Conservation (phyloP, 2,113 vertebrate species). For the Gambusia affinis region DNA sequence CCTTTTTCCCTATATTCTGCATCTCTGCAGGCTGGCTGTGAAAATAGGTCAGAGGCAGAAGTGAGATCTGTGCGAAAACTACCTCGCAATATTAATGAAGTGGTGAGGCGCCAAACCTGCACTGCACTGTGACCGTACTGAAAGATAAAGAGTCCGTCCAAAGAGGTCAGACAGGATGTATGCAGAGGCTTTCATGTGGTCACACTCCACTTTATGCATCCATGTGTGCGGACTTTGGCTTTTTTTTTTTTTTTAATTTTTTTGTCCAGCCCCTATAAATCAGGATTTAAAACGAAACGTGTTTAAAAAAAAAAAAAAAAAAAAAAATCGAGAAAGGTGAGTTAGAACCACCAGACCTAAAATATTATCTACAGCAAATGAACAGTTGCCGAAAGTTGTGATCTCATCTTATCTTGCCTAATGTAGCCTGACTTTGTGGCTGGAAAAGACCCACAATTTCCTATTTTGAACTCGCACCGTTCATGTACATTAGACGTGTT, state of each 20-base stretch:
- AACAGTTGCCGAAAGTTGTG: too few relatives aligned
- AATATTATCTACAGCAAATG: too few relatives aligned
- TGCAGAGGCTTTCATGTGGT: too few relatives aligned
- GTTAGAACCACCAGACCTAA: too few relatives aligned
- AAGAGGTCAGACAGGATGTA: neutral
- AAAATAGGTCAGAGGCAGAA: constrained; percentile 77
- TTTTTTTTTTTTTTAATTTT: neutral
- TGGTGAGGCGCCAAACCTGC: constrained; percentile 54
- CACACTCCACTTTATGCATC: too few relatives aligned
- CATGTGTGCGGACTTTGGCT: neutral
- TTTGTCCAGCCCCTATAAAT: too few relatives aligned
- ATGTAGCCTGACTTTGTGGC: neutral
- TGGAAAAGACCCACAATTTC: neutral
- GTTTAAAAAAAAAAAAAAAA: too few relatives aligned
- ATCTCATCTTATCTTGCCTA: too few relatives aligned
- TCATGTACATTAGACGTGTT: constrained; percentile 17
- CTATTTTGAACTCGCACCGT: neutral
- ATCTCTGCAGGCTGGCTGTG: constrained; percentile 63
- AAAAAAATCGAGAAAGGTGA: too few relatives aligned
- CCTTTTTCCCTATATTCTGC: constrained; percentile 53
- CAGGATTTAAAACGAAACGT: neutral
- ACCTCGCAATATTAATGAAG: constrained; percentile 72
- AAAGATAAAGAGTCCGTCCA: constrained; percentile 3
- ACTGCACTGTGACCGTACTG: constrained; percentile 16
- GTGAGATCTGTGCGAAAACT: constrained; percentile 63